phyloP scores from a whole-genome alignment of 1,140 invertebrate genomes.

The Meloidogyne chitwoodi region DNA sequence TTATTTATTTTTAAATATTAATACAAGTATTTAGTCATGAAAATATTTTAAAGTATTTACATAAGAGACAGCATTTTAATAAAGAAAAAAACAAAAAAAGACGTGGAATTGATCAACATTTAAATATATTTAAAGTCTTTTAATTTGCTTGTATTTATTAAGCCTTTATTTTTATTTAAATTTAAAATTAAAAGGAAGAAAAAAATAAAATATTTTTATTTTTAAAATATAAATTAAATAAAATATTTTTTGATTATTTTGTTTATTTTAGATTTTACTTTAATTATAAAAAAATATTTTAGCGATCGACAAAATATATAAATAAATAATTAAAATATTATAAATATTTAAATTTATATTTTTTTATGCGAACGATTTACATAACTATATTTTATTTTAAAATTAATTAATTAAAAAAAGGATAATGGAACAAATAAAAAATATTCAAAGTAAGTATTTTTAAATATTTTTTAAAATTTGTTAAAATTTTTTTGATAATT shows the following conservation, averaged over 20 bases:
- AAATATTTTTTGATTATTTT: no score
- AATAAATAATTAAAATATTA: no score
- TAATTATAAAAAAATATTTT: not conserved
- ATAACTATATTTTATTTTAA: not conserved
- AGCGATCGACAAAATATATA: not conserved
- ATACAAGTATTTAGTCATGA: no score
- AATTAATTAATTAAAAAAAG: not conserved
- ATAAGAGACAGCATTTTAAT: not conserved
- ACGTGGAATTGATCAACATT: not conserved
- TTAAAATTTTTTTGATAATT: conserved; percentile 40
- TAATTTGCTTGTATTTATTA: no score
- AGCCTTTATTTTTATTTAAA: no score
- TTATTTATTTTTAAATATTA: no score
- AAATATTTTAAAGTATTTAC: not conserved
- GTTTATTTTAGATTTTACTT: not conserved
- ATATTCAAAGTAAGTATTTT: not conserved
- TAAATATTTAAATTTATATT: not conserved
- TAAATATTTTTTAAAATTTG: not conserved
- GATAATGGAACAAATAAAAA: not conserved
- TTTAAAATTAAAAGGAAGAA: no score
- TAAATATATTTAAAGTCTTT: not conserved
- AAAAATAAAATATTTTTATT: no score
- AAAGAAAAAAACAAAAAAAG: not conserved
- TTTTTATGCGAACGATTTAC: not conserved
- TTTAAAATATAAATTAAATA: not conserved